Conservation (phyloP, 2,797 vertebrate species). For the Phyllotis vaccarum region DNA sequence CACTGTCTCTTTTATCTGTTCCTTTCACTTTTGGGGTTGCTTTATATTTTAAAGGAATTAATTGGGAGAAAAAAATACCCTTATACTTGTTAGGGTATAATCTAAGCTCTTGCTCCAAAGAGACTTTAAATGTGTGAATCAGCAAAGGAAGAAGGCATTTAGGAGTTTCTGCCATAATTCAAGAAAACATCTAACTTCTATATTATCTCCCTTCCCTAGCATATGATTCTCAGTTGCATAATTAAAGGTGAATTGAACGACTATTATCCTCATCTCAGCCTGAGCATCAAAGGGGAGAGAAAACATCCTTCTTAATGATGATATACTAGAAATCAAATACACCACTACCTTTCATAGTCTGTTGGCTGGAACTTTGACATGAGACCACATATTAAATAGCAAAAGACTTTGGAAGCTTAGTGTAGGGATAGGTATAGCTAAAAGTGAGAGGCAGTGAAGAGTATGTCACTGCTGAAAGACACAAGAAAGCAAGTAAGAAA, state of each 20-base stretch:
- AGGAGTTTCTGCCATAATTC: slow-evolving; percentile 31
- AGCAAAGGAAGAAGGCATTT: slow-evolving; percentile 39
- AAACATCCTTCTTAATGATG: neutral
- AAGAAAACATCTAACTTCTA: slow-evolving; percentile 29
- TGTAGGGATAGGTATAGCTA: neutral
- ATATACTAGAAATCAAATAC: neutral
- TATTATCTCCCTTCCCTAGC: slow-evolving; percentile 14
- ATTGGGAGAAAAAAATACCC: neutral
- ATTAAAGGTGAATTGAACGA: slow-evolving; percentile 29
- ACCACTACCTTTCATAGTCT: slow-evolving; percentile 4
- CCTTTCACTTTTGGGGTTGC: neutral
- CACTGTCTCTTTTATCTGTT: slow-evolving; percentile 45
- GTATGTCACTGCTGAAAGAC: slow-evolving; percentile 19
- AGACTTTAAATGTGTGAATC: slow-evolving; percentile 13
- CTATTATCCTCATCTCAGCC: neutral
- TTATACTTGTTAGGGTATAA: slow-evolving; percentile 11
- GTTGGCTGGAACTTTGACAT: neutral
- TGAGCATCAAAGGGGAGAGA: neutral
- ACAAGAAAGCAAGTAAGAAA: neutral
- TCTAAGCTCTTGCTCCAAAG: slow-evolving; percentile 32
- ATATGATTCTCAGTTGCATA: slow-evolving; percentile 22
- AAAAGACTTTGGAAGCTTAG: neutral
- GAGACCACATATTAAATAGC: neutral
- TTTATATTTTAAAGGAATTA: slow-evolving; percentile 48
- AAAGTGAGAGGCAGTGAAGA: slow-evolving; percentile 11